Conservation (phyloP, 2,888 invertebrate species). For the Cosmopolites sordidus region DNA sequence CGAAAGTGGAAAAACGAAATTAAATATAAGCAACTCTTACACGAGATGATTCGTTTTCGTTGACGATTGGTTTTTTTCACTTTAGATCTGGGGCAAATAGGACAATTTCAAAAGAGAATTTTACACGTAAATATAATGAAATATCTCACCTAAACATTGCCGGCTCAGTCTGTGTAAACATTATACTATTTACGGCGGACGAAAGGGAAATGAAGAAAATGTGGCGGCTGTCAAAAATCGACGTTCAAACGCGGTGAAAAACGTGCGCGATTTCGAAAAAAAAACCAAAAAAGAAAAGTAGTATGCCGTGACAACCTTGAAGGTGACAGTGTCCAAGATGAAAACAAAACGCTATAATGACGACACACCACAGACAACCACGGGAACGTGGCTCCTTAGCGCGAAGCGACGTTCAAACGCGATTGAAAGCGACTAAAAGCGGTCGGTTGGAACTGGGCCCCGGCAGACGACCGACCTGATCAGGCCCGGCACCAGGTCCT, state of each 20-base stretch:
- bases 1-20: constrained; percentile 27
- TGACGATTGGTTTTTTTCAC: not conserved
- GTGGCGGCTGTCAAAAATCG: constrained; percentile 7
- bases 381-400: constrained; percentile 7
- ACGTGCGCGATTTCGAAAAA: not conserved
- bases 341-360: constrained; percentile 24
- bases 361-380: constrained; percentile 21
- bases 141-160: constrained; percentile 19
- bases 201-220: constrained; percentile 10
- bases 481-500: constrained; percentile 21
- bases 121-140: not conserved
- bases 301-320: constrained; percentile 15
- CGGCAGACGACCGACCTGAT: constrained; percentile 20
- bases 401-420: constrained; percentile 18
- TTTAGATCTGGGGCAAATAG: not conserved
- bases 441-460: constrained; percentile 16
- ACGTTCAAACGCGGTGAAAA: not conserved
- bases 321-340: constrained; percentile 21
- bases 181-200: constrained; percentile 14
- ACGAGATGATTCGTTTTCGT: constrained; percentile 12
- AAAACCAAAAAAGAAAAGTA: constrained; percentile 12
- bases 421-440: constrained; percentile 28
- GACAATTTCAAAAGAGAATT: no score
- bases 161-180: constrained; percentile 20
- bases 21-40: constrained; percentile 22